Evolutionary conservation across 2,888 invertebrate species (phyloP).

Genomic region (Hyposoter didymator): DNA sequence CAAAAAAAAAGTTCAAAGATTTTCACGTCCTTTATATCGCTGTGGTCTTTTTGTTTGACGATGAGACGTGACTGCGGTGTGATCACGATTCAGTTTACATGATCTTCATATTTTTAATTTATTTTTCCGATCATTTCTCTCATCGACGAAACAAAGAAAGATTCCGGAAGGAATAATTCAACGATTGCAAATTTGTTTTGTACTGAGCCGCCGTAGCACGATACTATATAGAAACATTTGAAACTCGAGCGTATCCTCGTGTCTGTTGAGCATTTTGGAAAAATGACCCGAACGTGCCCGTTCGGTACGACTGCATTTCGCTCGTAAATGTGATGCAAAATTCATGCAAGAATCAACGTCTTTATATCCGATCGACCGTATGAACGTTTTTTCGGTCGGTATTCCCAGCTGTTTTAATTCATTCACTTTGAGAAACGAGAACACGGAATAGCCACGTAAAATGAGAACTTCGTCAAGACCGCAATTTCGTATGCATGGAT

Average conservation of each 20-base stretch:
- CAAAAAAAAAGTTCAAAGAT: neutral
- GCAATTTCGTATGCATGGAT: constrained; percentile 13
- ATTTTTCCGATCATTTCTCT: too few relatives aligned
- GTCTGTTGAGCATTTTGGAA: neutral
- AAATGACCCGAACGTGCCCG: neutral
- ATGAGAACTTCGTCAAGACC: constrained; percentile 37
- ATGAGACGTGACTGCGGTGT: too few relatives aligned
- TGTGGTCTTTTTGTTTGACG: neutral
- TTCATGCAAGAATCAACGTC: neutral
- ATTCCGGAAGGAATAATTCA: too few relatives aligned
- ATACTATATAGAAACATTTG: too few relatives aligned
- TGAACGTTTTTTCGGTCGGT: constrained; percentile 7
- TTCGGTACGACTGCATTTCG: neutral
- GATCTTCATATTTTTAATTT: too few relatives aligned
- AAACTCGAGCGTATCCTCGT: neutral
- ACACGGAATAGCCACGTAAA: constrained; percentile 17
- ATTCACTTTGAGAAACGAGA: constrained; percentile 45
- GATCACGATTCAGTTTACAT: too few relatives aligned
- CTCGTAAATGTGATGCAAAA: neutral
- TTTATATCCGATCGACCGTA: constrained; percentile 1
- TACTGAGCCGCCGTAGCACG: too few relatives aligned
- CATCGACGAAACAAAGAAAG: too few relatives aligned
- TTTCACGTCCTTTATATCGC: neutral
- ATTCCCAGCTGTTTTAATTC: constrained; percentile 2
- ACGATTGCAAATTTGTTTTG: too few relatives aligned